Conservation (phyloP, 2,888 invertebrate species). For the Philhelius pedissequus region DNA sequence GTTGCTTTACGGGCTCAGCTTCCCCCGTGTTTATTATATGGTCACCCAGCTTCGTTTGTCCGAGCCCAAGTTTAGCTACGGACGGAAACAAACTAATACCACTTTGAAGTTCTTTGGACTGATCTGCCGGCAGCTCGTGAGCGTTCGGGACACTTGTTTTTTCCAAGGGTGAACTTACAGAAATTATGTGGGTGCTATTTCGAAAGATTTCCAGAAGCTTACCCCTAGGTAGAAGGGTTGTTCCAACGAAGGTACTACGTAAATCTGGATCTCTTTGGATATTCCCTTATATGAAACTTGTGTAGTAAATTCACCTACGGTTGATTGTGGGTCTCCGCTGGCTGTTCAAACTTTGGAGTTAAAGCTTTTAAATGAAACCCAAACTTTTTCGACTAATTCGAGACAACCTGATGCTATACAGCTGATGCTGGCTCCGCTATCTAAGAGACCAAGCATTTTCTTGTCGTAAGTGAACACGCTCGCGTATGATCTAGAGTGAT, state of each 20-base stretch:
- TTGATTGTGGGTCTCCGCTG: neutral
- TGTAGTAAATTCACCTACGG: neutral
- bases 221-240: no score
- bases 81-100: neutral
- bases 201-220: constrained; percentile 4
- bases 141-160: neutral
- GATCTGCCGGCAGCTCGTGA: no score
- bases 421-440: constrained; percentile 1
- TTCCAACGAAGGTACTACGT: neutral
- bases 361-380: no score
- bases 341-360: neutral
- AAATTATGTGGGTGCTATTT: neutral
- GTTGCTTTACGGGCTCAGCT: no score
- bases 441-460: neutral
- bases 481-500: no score
- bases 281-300: neutral
- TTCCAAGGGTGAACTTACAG: neutral
- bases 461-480: neutral
- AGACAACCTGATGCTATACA: neutral
- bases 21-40: no score
- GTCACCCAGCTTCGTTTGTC: constrained; percentile 30
- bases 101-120: neutral
- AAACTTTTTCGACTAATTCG: no score
- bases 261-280: neutral
- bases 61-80: neutral